Evolutionary conservation across 2,888 invertebrate species (phyloP), one percentile per base, ranked within the genome.

Genomic region (Hypena proboscidalis): DNA sequence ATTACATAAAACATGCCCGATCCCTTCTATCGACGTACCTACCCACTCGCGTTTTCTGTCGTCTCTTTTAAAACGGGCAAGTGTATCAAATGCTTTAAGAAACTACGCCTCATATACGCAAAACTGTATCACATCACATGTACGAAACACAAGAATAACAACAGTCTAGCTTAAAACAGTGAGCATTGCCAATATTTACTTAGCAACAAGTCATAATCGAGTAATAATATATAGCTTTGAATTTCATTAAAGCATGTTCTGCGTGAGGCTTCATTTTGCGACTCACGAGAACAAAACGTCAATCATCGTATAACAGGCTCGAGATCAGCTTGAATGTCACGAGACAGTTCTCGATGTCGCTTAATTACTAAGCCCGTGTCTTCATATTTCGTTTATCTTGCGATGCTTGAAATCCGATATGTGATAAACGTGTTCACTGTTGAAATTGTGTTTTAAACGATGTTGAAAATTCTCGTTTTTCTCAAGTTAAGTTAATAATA

Each of bases 1-100:
- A 73, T 80, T 77, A 80, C 68, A 78, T 80, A 74, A 80, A 80
- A 69, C 58, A 67, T 60, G 58, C 47, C 56, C 51, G 55, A 55
- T 49, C 42, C 44, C 59, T 53, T 51, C 51, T 57, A 60, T 65
- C 49, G 53, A 53, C 60, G 42, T 47, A 37, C 27, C 40, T 47
- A 44, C 49, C 50, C 49, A 53, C 39, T 50, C 29, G 46, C 45
- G 42, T 58, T 44, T 48, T 49, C 56, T 57, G 59, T 60, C 33
- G 49, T n/a, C 39, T 46, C 45, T 52, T 58, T 40, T 47, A 56
- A 21, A 49, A 55, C 54, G 4, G 0, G 7, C 6, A 25, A 26
- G 22, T 35, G 7, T n/a, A 4, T 30, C n/a, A 1, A 21, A 30
- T 15, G 20, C 6, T 13, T 13, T 4, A 7, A 29, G 5, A 10